Percentiles rank a stretch among this genome's conserved stretches.
Conservation (phyloP, 92 coral and sea anemone species). For the Plumapathes pennacea region DNA sequence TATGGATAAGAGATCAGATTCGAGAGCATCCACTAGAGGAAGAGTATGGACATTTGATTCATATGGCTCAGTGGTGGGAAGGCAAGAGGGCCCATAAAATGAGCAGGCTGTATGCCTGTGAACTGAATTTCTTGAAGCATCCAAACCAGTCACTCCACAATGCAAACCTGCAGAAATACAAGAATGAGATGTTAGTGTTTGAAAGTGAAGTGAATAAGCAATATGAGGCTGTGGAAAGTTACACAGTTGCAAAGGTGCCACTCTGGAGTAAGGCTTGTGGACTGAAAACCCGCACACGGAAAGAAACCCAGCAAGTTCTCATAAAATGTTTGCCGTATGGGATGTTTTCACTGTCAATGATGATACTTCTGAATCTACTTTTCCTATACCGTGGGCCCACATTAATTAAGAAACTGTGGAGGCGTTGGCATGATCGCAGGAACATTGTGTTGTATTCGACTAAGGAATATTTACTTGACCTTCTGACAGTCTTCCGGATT, state of each 20-base stretch:
- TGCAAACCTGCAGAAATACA: slow-evolving; percentile 58
- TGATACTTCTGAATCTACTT: slow-evolving; percentile 70
- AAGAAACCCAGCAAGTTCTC: slow-evolving; percentile 81
- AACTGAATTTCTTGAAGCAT: slow-evolving; percentile 61
- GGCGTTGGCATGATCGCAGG: slow-evolving; percentile 93
- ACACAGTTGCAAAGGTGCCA: slow-evolving; percentile 70
- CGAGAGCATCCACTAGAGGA: slow-evolving; percentile 70
- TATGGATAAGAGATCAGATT: slow-evolving; percentile 76
- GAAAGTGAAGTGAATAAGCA: slow-evolving; percentile 62
- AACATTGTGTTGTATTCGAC: slow-evolving; percentile 72
- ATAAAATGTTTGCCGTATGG: slow-evolving; percentile 92
- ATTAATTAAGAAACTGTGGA: slow-evolving; percentile 66
- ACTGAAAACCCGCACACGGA: slow-evolving; percentile 76
- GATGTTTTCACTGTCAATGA: slow-evolving; percentile 44
- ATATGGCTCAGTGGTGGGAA: slow-evolving; percentile 81
- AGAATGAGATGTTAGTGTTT: slow-evolving; percentile 71
- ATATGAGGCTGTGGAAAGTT: slow-evolving; percentile 59
- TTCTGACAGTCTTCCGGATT: slow-evolving; percentile 69
- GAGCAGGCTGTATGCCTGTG: slow-evolving; percentile 76
- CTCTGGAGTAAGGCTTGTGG: slow-evolving; percentile 82
- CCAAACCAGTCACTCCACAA: slow-evolving; percentile 69
- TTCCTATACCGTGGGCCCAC: slow-evolving; percentile 89
- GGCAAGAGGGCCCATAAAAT: slow-evolving; percentile 79
- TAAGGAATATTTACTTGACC: slow-evolving; percentile 74
- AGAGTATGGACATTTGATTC: slow-evolving; percentile 69